A percentile compares a stretch with the other conserved stretches of the same genome.
phyloP scores from a whole-genome alignment of 92 coral and sea anemone genomes.

The Anthopleura xanthogrammica region DNA sequence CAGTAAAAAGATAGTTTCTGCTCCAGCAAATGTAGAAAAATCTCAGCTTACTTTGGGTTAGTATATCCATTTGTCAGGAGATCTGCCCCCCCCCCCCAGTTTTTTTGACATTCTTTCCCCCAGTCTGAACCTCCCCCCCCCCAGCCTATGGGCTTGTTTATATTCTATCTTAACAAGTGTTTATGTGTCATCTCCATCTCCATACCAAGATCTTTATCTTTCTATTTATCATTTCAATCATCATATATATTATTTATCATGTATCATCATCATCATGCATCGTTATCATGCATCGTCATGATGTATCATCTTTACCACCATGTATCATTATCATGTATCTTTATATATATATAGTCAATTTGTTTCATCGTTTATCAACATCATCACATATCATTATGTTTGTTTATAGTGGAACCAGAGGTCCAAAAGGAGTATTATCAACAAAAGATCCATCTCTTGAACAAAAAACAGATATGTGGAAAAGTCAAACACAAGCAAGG shows the following conservation, averaged over 20 bases:
- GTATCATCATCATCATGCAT: neutral
- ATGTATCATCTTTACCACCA: neutral
- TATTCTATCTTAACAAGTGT: neutral
- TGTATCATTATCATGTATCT: neutral
- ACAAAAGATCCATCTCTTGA: constrained; percentile 12
- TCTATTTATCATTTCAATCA: neutral
- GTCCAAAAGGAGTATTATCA: constrained; percentile 1
- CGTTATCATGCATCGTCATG: neutral
- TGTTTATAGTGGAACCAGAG: neutral
- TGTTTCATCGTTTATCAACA: neutral
- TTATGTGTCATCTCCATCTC: neutral
- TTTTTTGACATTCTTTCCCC: too few relatives aligned
- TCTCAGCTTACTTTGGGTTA: neutral
- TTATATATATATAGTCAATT: too few relatives aligned
- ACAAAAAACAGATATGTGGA: neutral
- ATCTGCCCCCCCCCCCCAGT: too few relatives aligned
- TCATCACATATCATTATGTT: neutral
- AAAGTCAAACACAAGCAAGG: neutral
- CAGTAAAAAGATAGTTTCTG: neutral
- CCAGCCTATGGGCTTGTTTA: too few relatives aligned
- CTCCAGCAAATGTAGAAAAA: neutral
- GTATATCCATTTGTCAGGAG: neutral
- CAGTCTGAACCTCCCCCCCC: too few relatives aligned
- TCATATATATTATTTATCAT: too few relatives aligned
- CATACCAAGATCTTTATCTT: too few relatives aligned